Base-by-base conservation (phyloP, 2,888 invertebrate genomes). In the Tetranychus piercei region DNA sequence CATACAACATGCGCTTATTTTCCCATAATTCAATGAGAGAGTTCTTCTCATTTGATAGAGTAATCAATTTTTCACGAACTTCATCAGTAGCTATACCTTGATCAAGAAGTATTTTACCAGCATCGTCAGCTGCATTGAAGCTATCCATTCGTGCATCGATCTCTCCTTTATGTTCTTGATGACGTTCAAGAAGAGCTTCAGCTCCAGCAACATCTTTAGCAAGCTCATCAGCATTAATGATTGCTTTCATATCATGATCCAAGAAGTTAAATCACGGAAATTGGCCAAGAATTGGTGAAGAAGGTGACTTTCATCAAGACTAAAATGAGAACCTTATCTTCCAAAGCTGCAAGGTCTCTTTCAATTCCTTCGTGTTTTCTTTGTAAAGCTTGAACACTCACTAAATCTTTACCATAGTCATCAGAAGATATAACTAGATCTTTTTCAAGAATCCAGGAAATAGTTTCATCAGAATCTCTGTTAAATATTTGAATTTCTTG, bases 151-250 rank as follows among this genome's bases (percentile, higher is more conserved):
- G 88, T 0, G 97, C 97, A 84, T 99, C 97, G 81, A 99, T 97
- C 85, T 99, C 99, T 72, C 97, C 96, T 86, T 89, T 82, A 81
- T 97, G 96, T 83, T 99, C 97, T 83, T 95, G 95, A 81, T 99
- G 97, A 73, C 96, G 86, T 83, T 99, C 97, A 23, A 97, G 85
- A 77, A 97, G 85, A 0, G 96, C 94, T 84, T 99, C 99, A 0
- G 99, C 99, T 0, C 96, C 97, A 75, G 97, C 94, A 73, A 99
- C 99, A 83, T 99, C 97, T 84, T 99, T 97, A 74, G 99, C 99
- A 79, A 99, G 85, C 82, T 99, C 97, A 84, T 97, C 97, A 70
- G 97, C 96, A 0, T 92, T 91, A 81, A 99, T 96, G 76, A 96
- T 92, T 8, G 94, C 91, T 81, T 93, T 91, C 90, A 95, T 95